Evolutionary conservation across 2,113 vertebrate species (phyloP), one percentile per base, ranked within the genome.

Genomic region (Zonotrichia leucophrys): DNA sequence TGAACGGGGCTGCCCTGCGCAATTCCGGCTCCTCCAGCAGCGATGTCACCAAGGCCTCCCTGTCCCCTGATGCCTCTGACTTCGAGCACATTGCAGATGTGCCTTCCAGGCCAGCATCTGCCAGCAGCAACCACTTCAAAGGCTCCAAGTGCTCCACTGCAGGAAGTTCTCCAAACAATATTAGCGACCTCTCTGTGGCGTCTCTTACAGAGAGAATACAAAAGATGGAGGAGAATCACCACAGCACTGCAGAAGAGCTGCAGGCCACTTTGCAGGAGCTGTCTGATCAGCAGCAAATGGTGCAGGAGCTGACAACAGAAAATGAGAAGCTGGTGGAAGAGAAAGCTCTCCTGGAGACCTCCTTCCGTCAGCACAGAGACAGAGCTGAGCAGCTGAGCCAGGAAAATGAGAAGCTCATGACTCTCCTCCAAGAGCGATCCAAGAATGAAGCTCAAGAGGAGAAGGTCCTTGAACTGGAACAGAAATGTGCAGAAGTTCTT

Each of bases 221-320:
- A 25, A 99, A 98, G 97, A 99, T 99, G 99, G 99, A 99, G 87
- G 99, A 99, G 96, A 99, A 97, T 73, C 99, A 99, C 39, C 99
- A 99, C 92, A 99, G 99, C 96, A 99, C 99, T 1, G 98, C 99
- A 0, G 99, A 99, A 70, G 99, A 99, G 56, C 98, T 99, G 19
- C 99, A 99, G 95, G 99, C 99, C 21, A 99, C 99, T 8, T 68
- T 99, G 60, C 99, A 99, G 87, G 99, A 99, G 92, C 95, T 99
- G 20, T 98, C 99, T 0, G 99, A 99, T 96, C 99, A 99, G 96
- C 99, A 99, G 94, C 99, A 99, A 84, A 98, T 99, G 97, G 98
- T 99, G 31, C 99, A 99, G 96, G 99, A 99, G 92, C 95, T 99
- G 93, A 99, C 99, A 0, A 96, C 98, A 1, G 99, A 99, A 93